Evolutionary conservation across 2,797 vertebrate species (phyloP), one percentile per base, ranked within the genome.

Genomic region (Clarias laeviceps): DNA sequence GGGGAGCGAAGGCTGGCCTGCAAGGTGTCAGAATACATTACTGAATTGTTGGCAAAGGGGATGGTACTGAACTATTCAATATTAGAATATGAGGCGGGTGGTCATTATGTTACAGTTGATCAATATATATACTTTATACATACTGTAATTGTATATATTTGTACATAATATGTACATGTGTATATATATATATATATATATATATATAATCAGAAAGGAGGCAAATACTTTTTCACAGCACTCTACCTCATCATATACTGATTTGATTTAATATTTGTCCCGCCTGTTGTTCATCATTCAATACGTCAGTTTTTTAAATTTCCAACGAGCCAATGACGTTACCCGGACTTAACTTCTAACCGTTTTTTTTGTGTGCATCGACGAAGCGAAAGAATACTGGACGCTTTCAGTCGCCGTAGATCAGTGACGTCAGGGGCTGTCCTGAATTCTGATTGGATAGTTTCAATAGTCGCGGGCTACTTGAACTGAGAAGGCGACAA

Each of bases 401-500:
- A 45, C 0, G 84, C 27, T 40, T 40, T 29, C 89, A 84, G 89
- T 54, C 69, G 0, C 92, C 92, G 92, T 95, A 91, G 9, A 0
- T 3, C 0, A 37, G 56, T 1, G 0, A 88, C 94, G 94, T 87
- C 2, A 1, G 2, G 4, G 0, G 0, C 27, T 0, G 1, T 0
- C 40, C 5, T 27, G 22, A 27, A 45, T 65, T 85, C 37, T 91
- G 92, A 99, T 99, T 99, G 98, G 98, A 2, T 70, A 74, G 91
- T 97, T 99, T 98, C 97, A 99, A 99, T 97, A 97, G 95, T 98
- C 97, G 98, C 98, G 98, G 96, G 98, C 96, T 97, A 96, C 98
- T 99, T 99, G 97, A 99, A 99, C 93, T 93, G 95, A 91, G 91
- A 89, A 91, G 91, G 92, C 82, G 17, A 20, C 65, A 40, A 27